phyloP scores from a whole-genome alignment of 2,888 invertebrate species.

The Dromius quadrimaculatus region DNA sequence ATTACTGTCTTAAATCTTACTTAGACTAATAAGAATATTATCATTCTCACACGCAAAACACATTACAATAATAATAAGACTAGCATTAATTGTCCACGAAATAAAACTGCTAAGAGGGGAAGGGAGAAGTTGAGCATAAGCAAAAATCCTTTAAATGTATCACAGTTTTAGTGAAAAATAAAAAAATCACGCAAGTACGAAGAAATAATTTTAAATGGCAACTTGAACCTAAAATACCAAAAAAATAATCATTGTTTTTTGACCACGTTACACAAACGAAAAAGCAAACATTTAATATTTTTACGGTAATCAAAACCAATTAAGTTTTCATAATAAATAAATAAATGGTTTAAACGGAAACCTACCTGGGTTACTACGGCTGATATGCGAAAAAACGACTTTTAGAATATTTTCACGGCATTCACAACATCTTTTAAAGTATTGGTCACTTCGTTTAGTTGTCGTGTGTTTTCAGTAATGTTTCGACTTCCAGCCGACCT shows the following conservation, averaged over 20 bases:
- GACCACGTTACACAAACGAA: too few species aligned
- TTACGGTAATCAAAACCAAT: neutral
- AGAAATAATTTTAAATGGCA: slow-evolving; percentile 19
- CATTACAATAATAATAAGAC: slow-evolving; percentile 49
- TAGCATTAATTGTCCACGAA: slow-evolving; percentile 47
- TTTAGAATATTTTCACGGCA: slow-evolving; percentile 68
- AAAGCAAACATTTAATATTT: too few species aligned
- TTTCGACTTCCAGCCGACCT: slow-evolving; percentile 79
- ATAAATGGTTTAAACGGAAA: neutral
- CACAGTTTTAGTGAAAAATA: slow-evolving; percentile 49
- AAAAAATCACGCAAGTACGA: slow-evolving; percentile 16
- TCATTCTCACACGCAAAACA: slow-evolving; percentile 46
- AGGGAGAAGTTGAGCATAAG: slow-evolving; percentile 19
- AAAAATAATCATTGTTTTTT: neutral
- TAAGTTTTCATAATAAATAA: neutral
- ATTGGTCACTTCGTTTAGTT: slow-evolving; percentile 79
- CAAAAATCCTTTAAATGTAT: slow-evolving; percentile 42
- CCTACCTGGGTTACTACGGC: slow-evolving; percentile 23
- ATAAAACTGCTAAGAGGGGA: slow-evolving; percentile 9
- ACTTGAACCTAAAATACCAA: slow-evolving; percentile 4
- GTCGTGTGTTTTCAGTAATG: slow-evolving; percentile 75
- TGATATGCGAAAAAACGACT: too few species aligned
- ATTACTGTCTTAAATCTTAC: slow-evolving; percentile 60
- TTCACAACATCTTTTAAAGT: slow-evolving; percentile 80
- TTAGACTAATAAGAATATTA: slow-evolving; percentile 41